A percentile compares a stretch with the other conserved stretches of the same genome.
Conservation (phyloP, 1,140 invertebrate genomes). For the Procambarus virginalis region DNA sequence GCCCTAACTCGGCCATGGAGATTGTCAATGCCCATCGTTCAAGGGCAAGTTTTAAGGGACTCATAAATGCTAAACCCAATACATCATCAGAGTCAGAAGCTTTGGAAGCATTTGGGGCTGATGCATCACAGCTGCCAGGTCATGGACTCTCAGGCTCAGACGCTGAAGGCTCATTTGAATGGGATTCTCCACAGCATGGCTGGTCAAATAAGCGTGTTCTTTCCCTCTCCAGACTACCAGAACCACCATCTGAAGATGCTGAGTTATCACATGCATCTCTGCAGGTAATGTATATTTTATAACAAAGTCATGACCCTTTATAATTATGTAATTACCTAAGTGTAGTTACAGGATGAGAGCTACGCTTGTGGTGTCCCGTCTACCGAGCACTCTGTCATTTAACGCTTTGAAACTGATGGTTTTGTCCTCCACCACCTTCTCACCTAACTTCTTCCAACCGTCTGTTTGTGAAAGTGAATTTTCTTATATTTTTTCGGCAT, state of each 20-base stretch:
- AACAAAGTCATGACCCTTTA: not conserved
- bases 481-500: too few relatives aligned
- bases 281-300: slow-evolving; percentile 36
- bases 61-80: not conserved
- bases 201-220: slow-evolving; percentile 57
- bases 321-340: too few relatives aligned
- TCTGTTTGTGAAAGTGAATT: too few relatives aligned
- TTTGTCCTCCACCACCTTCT: too few relatives aligned
- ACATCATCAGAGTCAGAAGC: slow-evolving; percentile 48
- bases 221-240: slow-evolving; percentile 37
- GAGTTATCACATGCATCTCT: slow-evolving; percentile 37
- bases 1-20: slow-evolving; percentile 49
- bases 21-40: slow-evolving; percentile 29
- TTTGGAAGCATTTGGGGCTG: slow-evolving; percentile 21
- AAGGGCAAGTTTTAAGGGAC: slow-evolving; percentile 12
- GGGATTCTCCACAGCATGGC: slow-evolving; percentile 70
- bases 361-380: too few relatives aligned
- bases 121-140: not conserved
- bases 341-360: too few relatives aligned
- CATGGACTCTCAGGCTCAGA: slow-evolving; percentile 34
- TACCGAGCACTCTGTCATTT: too few relatives aligned
- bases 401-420: not conserved
- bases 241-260: slow-evolving; percentile 43
- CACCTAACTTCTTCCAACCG: too few relatives aligned
- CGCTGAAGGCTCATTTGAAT: slow-evolving; percentile 63